Evolutionary conservation across 2,797 vertebrate genomes (phyloP).

Genomic region (Danio kyathit): DNA sequence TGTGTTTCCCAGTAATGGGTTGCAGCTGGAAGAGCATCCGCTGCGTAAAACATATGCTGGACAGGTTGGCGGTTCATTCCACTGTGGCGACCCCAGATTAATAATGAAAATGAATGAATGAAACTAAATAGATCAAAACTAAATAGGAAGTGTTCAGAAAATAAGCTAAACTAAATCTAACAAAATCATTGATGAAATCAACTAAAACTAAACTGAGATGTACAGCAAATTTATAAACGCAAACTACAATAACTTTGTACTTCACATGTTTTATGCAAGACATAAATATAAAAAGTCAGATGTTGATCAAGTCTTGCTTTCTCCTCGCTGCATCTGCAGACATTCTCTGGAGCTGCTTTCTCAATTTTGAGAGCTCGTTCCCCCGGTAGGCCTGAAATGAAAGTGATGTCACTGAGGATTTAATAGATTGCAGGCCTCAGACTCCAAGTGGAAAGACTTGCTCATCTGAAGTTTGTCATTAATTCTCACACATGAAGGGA

Average conservation of each 20-base stretch:
- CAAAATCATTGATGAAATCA: too few relatives aligned
- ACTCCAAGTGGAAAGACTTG: conserved; percentile 68
- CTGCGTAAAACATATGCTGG: too few relatives aligned
- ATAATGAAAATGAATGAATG: too few relatives aligned
- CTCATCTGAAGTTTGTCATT: conserved; percentile 52
- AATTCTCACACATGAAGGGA: conserved; percentile 38
- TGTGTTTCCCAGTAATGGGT: too few relatives aligned
- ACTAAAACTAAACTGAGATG: too few relatives aligned
- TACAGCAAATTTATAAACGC: too few relatives aligned
- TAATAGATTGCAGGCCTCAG: conserved; percentile 66
- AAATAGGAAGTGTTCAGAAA: too few relatives aligned
- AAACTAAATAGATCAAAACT: too few relatives aligned
- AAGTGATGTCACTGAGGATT: conserved; percentile 66
- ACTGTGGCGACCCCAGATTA: too few relatives aligned
- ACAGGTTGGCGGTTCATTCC: too few relatives aligned
- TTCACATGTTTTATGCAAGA: not conserved
- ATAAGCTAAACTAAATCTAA: too few relatives aligned
- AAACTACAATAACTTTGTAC: not conserved
- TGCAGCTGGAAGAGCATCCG: too few relatives aligned
- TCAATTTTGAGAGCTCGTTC: conserved; percentile 5
- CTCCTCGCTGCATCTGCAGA: not conserved
- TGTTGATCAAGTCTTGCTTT: not conserved
- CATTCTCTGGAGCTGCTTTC: conserved; percentile 15
- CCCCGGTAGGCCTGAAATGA: conserved; percentile 51
- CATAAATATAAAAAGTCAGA: not conserved